Evolutionary conservation across 2,113 vertebrate species (phyloP).

Genomic region (Syngnathus typhle): DNA sequence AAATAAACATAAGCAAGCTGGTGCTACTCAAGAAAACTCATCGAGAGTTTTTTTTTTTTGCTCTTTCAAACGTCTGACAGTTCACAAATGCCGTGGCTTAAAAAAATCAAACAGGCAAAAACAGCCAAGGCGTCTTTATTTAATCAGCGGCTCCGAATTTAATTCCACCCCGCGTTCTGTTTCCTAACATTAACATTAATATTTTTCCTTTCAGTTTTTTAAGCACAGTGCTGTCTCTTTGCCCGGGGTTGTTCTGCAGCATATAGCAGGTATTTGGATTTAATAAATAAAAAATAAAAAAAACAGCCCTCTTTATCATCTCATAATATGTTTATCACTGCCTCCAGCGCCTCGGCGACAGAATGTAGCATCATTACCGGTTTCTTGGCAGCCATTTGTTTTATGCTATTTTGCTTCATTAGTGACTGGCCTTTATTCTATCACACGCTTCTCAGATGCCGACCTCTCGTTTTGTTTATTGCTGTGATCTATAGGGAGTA

Average conservation of each 20-base stretch:
- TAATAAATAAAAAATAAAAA: conserved; percentile 7
- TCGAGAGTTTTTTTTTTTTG: conserved; percentile 19
- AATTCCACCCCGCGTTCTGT: conserved; percentile 13
- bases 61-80: conserved; percentile 32
- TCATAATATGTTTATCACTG: conserved; percentile 63
- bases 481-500: conserved; percentile 16
- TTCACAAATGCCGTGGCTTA: conserved; percentile 44
- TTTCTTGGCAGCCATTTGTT: conserved; percentile 46
- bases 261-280: conserved; percentile 39
- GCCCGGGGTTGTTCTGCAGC: conserved; percentile 33
- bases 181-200: conserved; percentile 20
- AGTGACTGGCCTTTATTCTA: conserved; percentile 38
- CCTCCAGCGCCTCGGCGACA: conserved; percentile 32
- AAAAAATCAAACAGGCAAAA: background rate
- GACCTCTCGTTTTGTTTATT: conserved; percentile 14
- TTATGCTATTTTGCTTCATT: conserved; percentile 43
- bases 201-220: conserved; percentile 18
- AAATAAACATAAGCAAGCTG: conserved; percentile 39
- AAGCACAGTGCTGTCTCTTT: conserved; percentile 31
- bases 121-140: conserved; percentile 4
- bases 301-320: conserved; percentile 35
- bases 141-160: conserved; percentile 22
- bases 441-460: background rate
- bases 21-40: conserved; percentile 33
- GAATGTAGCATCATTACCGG: conserved; percentile 40